Base-by-base conservation (phyloP, 2,888 invertebrate species). In the Isoperla grammatica region DNA sequence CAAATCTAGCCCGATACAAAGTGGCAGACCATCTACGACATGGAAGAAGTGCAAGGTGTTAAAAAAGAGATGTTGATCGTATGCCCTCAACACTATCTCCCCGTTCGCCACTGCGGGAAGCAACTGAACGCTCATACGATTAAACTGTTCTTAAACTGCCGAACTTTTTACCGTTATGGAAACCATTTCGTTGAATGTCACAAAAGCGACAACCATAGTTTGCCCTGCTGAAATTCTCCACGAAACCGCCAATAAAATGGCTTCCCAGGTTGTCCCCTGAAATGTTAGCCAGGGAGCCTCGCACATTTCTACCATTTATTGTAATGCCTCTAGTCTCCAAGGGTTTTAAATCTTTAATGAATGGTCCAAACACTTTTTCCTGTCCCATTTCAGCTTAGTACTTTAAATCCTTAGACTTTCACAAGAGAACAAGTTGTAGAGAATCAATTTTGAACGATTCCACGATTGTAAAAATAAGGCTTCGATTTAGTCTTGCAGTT, bases 261-360 rank as follows among this genome's bases (percentile, higher is more conserved):
- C 64, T 66, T 2, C 66, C 67, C 11, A 67, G 60, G 57, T 68
- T 68, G 56, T 68, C 67, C 4, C 66, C 66, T 6, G 65, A 39
- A n/a, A 68, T 62, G 19, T 64, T 65, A 2, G 65, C 66, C 42
- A 65, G 53, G 13, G 58, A 23, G 2, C 57, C 60, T 42, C 59
- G 56, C 13, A 60, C 37, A 15, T 46, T 8, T 29, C 59, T 23
- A 46, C 43, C 48, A 17, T 13, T 5, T 39, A 63, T 19, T 53
- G 29, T 9, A 22, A 64, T 35, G 1, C 62, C 63, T 19, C 20
- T 29, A 9, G 37, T 59, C 43, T 64, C 64, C 5, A 64, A 20
- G 12, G 39, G 13, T 49, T 58, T 40, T 17, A 63, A 53, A 37
- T 64, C 65, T 20, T 58, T n/a, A 5, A 64, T 60, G 13, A 65